Percentiles rank a stretch among this genome's conserved stretches.
These are phyloP conservation scores for Malurus cyaneus DNA, from an alignment of 2,113 vertebrate genomes.

Conservation along the genomic window DNA sequence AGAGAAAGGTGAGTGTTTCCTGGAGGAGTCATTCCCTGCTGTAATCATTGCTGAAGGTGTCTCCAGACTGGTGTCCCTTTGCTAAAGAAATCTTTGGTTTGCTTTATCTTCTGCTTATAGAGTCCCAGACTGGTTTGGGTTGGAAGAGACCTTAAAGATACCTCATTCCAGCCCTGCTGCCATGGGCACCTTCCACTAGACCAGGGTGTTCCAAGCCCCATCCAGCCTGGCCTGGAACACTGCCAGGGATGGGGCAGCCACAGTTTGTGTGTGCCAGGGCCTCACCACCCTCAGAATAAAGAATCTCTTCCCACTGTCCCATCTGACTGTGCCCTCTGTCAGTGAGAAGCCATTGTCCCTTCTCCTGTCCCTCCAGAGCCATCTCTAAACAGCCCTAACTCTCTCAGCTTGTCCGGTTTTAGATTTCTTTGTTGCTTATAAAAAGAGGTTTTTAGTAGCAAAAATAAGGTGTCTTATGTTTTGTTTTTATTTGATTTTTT, in stretches of 20 bases:
- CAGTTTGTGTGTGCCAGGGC: neutral
- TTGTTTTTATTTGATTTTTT: neutral
- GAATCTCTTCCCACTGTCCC: neutral
- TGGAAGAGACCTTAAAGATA: neutral
- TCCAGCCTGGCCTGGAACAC: fast-evolving
- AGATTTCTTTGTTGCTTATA: neutral
- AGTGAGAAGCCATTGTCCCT: neutral
- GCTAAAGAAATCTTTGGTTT: neutral
- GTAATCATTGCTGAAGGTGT: fast-evolving
- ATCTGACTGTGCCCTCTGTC: neutral
- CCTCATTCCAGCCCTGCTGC: neutral
- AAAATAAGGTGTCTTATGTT: neutral
- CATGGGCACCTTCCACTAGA: neutral
- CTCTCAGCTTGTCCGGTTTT: neutral
- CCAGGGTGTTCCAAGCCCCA: fast-evolving
- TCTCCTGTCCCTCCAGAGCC: neutral
- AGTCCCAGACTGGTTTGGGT: neutral
- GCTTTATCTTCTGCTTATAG: neutral
- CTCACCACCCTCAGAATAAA: neutral
- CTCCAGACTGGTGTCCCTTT: neutral
- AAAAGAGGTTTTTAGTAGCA: neutral
- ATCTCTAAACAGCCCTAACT: neutral
- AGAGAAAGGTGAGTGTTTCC: conserved; percentile 79
- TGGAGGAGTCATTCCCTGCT: neutral
- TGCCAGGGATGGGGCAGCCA: too few species aligned